Percentiles rank a stretch among this genome's conserved stretches.
Conservation (phyloP, 2,797 vertebrate genomes). For the Kryptolebias ocellatus region DNA sequence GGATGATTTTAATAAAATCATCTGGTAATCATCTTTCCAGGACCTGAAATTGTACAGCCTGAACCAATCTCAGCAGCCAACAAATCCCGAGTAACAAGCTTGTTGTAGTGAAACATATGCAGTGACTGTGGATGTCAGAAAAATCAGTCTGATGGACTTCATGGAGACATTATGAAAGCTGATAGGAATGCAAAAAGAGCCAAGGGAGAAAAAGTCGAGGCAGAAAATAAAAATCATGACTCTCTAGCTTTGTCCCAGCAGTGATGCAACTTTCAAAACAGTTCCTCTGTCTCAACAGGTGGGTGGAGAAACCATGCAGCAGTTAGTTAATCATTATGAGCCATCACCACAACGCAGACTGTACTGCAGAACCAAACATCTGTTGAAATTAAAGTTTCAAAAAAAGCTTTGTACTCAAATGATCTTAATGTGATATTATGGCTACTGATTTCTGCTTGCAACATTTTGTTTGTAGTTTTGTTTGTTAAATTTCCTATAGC, state of each 20-base stretch:
- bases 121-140: neutral
- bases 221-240: neutral
- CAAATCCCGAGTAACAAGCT: constrained; percentile 1
- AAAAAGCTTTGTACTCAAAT: neutral
- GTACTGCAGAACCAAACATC: constrained; percentile 4
- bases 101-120: constrained; percentile 4
- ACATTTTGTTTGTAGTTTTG: neutral
- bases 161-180: constrained; percentile 22
- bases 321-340: constrained; percentile 29
- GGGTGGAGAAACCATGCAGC: neutral
- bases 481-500: too few species aligned
- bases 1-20: too few species aligned
- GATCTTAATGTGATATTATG: neutral
- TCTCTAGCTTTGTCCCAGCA: neutral
- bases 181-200: constrained; percentile 9
- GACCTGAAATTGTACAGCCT: neutral
- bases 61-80: constrained; percentile 10
- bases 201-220: neutral
- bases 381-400: constrained; percentile 25
- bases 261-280: constrained; percentile 10
- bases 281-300: neutral
- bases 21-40: constrained; percentile 4
- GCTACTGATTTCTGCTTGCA: neutral
- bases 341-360: constrained; percentile 5
- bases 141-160: constrained; percentile 5